Conservation (phyloP, 2,888 invertebrate genomes). For the Parnassius glacialis region DNA sequence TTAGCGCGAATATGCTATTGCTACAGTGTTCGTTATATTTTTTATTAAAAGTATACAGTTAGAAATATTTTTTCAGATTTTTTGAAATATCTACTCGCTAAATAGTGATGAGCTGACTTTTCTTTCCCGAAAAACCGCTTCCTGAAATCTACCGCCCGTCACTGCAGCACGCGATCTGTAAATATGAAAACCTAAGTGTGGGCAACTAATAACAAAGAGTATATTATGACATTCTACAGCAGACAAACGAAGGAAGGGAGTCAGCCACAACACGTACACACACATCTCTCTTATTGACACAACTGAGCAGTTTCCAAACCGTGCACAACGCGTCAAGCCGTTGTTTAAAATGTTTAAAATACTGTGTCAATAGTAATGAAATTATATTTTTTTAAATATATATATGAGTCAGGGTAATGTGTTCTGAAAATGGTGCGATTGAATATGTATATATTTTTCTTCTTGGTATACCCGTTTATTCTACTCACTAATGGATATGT, state of each 20-base stretch:
- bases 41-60: no score
- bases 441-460: constrained; percentile 36
- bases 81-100: no score
- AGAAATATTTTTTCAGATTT: no score
- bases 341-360: constrained; percentile 11
- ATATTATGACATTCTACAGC: neutral
- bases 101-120: no score
- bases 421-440: constrained; percentile 32
- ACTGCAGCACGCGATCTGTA: no score
- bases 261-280: constrained; percentile 13
- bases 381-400: neutral
- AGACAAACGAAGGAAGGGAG: neutral
- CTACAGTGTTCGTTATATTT: no score
- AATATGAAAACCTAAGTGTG: no score
- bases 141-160: no score
- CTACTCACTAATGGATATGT: constrained; percentile 29
- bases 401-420: neutral
- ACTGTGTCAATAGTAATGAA: neutral
- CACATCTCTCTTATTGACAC: constrained; percentile 21
- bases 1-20: no score
- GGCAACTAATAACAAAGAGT: neutral
- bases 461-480: constrained; percentile 33
- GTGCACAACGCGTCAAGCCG: constrained; percentile 13
- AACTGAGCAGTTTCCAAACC: constrained; percentile 19
- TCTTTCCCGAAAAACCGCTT: no score